Evolutionary conservation across 1,140 invertebrate species (phyloP).

Genomic region (Saccostrea echinata): DNA sequence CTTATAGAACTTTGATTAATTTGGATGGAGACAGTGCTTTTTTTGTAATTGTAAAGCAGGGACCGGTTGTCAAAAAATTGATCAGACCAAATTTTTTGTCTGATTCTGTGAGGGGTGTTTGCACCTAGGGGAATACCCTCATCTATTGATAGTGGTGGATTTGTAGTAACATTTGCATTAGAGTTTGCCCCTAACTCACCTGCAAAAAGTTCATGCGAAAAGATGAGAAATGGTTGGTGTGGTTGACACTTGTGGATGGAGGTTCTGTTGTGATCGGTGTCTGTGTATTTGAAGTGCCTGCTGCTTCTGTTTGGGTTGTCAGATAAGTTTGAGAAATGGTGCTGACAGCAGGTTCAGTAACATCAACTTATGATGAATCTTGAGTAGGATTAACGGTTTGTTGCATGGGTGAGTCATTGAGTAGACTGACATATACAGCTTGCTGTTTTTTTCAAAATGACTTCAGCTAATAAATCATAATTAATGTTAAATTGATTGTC

Average conservation of each 20-base stretch:
- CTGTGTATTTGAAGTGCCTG: background rate
- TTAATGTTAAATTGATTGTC: background rate
- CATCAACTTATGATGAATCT: background rate
- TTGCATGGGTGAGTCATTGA: background rate
- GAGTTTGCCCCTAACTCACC: slow-evolving; percentile 8
- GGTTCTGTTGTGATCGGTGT: background rate
- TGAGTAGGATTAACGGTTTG: background rate
- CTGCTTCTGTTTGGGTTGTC: background rate
- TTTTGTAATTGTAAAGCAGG: slow-evolving; percentile 6
- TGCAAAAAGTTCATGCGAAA: background rate
- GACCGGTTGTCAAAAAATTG: slow-evolving; percentile 39
- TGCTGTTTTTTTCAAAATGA: background rate
- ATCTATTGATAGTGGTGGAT: background rate
- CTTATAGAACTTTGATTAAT: slow-evolving; percentile 7
- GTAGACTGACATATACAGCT: too few species aligned
- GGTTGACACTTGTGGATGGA: background rate
- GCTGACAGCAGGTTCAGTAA: background rate
- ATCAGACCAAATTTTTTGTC: slow-evolving; percentile 51
- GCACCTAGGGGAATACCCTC: slow-evolving; percentile 9
- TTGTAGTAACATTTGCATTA: background rate
- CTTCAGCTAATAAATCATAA: background rate
- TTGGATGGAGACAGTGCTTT: slow-evolving; percentile 16
- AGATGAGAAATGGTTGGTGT: background rate
- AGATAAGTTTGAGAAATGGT: too few species aligned
- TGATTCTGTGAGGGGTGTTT: slow-evolving; percentile 18